A percentile compares a stretch with the other conserved stretches of the same genome.
Conservation (phyloP, 2,113 vertebrate genomes). For the Haplotaxodon microlepis region DNA sequence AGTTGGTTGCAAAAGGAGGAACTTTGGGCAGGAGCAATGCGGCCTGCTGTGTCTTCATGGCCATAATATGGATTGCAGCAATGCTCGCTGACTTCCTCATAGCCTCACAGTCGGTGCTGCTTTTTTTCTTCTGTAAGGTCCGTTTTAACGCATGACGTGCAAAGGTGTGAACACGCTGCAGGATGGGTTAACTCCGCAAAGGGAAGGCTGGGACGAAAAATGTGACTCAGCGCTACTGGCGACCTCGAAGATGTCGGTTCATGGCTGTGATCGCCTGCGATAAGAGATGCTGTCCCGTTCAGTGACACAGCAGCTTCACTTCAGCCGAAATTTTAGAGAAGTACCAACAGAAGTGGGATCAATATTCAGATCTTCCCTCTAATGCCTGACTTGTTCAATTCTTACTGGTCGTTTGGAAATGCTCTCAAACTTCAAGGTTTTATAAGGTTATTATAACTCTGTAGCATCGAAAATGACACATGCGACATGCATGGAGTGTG, state of each 20-base stretch:
- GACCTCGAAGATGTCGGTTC: constrained; percentile 14
- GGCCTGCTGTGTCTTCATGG: constrained; percentile 44
- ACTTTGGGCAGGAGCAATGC: constrained; percentile 52
- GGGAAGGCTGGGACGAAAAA: constrained; percentile 28
- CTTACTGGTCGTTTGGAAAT: neutral
- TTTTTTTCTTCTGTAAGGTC: neutral
- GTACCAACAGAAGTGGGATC: neutral
- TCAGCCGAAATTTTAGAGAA: neutral
- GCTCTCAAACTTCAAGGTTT: neutral
- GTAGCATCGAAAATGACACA: neutral
- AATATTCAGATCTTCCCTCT: neutral
- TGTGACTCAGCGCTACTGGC: constrained; percentile 41
- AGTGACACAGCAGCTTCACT: constrained; percentile 44
- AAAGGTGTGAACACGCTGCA: neutral
- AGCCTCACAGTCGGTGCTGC: neutral
- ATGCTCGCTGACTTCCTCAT: constrained; percentile 34
- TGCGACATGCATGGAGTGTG: neutral
- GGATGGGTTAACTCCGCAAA: neutral
- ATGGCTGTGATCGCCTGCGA: neutral
- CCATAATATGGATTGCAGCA: constrained; percentile 44
- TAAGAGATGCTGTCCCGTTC: constrained; percentile 32
- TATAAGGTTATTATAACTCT: neutral
- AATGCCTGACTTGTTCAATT: neutral
- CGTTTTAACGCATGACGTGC: neutral
- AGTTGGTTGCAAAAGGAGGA: constrained; percentile 71